A percentile compares a stretch with the other conserved stretches of the same genome.
Conservation (phyloP, 2,797 vertebrate genomes). For the Poeciliopsis turneri region DNA sequence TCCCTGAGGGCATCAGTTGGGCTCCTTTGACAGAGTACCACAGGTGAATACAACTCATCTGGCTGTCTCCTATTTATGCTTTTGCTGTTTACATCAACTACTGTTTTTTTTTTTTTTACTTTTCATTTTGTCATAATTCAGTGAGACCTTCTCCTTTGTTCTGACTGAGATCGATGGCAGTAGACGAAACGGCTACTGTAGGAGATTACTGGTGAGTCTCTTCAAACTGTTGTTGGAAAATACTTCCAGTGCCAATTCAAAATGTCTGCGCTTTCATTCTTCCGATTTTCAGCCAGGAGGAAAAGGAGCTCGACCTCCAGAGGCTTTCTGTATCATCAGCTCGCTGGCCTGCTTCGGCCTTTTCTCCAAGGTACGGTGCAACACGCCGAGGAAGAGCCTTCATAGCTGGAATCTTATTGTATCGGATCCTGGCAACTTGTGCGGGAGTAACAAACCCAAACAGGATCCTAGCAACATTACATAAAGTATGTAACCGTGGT, state of each 20-base stretch:
- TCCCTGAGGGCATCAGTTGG: slow-evolving; percentile 93
- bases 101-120: not conserved
- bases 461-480: slow-evolving; percentile 3
- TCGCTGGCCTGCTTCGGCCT: slow-evolving; percentile 92
- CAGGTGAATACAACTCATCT: slow-evolving; percentile 78
- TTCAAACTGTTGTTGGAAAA: too few relatives aligned
- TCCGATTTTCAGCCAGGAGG: slow-evolving; percentile 82
- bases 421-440: not conserved
- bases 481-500: not conserved
- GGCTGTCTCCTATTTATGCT: not conserved
- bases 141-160: slow-evolving; percentile 96
- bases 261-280: not conserved
- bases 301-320: slow-evolving; percentile 87
- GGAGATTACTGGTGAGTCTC: slow-evolving; percentile 88
- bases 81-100: not conserved
- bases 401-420: not conserved
- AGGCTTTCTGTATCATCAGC: slow-evolving; percentile 97
- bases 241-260: not conserved
- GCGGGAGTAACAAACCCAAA: not conserved
- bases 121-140: slow-evolving; percentile 50
- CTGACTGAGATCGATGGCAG: slow-evolving; percentile 94
- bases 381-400: not conserved
- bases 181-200: slow-evolving; percentile 95
- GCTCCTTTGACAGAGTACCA: slow-evolving; percentile 85
- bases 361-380: slow-evolving; percentile 89